Percentiles rank a stretch among this genome's conserved stretches.
These are phyloP conservation scores for Apocrypta bakeri DNA, from an alignment of 1,140 invertebrate genomes.

Conservation along the genomic window DNA sequence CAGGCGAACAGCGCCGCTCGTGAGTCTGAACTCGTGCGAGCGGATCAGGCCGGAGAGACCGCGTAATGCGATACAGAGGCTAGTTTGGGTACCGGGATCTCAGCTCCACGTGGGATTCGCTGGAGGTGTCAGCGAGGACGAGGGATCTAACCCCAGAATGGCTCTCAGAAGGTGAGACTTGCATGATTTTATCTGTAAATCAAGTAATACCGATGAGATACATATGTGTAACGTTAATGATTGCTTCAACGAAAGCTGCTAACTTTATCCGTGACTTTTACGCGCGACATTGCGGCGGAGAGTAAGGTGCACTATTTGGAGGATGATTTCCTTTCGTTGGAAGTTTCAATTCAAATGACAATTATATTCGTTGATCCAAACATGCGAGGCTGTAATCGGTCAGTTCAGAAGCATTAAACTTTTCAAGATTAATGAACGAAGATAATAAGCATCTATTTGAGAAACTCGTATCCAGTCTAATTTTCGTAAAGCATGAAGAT, in stretches of 20 bases:
- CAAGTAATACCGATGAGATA: too few species aligned
- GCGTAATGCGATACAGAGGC: slow-evolving; percentile 65
- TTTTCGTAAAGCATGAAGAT: not conserved
- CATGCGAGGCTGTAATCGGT: not conserved
- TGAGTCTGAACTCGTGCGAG: slow-evolving; percentile 65
- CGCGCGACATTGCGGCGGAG: too few species aligned
- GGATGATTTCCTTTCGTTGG: too few species aligned
- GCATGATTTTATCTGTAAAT: too few species aligned
- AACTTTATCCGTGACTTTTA: too few species aligned
- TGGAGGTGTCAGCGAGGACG: slow-evolving; percentile 75
- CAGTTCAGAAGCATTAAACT: not conserved
- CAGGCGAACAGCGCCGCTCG: slow-evolving; percentile 53
- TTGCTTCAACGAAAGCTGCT: too few species aligned
- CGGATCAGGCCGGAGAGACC: slow-evolving; percentile 66
- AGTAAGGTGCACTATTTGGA: too few species aligned
- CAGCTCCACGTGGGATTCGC: slow-evolving; percentile 72
- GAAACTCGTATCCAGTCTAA: not conserved
- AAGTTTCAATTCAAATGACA: not conserved
- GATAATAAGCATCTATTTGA: not conserved
- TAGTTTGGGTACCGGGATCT: slow-evolving; percentile 61
- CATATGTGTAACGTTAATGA: too few species aligned
- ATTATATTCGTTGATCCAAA: not conserved
- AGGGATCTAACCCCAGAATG: slow-evolving; percentile 83
- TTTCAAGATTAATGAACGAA: not conserved
- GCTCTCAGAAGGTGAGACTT: slow-evolving; percentile 78